A percentile compares a stretch with the other conserved stretches of the same genome.
Evolutionary conservation across 2,888 invertebrate genomes (phyloP).

Genomic region (Andrena bicolor): DNA sequence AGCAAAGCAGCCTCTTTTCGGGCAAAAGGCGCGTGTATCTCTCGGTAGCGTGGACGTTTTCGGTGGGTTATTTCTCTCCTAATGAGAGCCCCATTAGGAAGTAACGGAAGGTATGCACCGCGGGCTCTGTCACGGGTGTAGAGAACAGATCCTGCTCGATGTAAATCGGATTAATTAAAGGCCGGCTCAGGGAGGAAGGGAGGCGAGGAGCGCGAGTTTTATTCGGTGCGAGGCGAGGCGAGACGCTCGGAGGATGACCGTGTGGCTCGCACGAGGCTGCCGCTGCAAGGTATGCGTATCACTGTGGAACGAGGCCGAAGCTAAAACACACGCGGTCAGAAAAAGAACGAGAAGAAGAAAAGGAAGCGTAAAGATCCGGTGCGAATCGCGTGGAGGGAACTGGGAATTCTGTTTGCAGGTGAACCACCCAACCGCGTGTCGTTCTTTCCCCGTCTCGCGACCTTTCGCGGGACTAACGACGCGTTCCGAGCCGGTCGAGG

Average conservation of each 20-base stretch:
- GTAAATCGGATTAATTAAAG: constrained; percentile 84
- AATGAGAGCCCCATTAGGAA: constrained; percentile 84
- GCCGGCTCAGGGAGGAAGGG: not conserved
- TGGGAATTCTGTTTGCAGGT: not conserved
- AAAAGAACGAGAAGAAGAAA: not conserved
- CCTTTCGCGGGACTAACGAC: constrained; percentile 9
- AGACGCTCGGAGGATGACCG: constrained; percentile 1
- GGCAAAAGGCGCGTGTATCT: constrained; percentile 31
- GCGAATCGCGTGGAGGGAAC: not conserved
- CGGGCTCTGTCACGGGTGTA: constrained; percentile 72
- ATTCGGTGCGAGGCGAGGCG: constrained; percentile 49
- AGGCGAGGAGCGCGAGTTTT: constrained; percentile 35
- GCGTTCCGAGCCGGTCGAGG: not conserved
- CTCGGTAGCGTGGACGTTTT: constrained; percentile 60
- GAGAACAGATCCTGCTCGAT: constrained; percentile 75
- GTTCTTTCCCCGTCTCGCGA: not conserved
- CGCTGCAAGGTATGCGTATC: not conserved
- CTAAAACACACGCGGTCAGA: not conserved
- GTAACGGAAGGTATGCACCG: constrained; percentile 76
- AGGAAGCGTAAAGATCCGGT: not conserved
- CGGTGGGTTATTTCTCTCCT: constrained; percentile 76
- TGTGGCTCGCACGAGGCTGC: constrained; percentile 10
- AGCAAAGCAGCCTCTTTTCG: constrained; percentile 10
- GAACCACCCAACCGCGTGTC: not conserved
- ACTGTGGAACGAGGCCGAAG: not conserved